A percentile compares a stretch with the other conserved stretches of the same genome.
Conservation (phyloP, 2,113 vertebrate species). For the Paraplagusia blochii region DNA sequence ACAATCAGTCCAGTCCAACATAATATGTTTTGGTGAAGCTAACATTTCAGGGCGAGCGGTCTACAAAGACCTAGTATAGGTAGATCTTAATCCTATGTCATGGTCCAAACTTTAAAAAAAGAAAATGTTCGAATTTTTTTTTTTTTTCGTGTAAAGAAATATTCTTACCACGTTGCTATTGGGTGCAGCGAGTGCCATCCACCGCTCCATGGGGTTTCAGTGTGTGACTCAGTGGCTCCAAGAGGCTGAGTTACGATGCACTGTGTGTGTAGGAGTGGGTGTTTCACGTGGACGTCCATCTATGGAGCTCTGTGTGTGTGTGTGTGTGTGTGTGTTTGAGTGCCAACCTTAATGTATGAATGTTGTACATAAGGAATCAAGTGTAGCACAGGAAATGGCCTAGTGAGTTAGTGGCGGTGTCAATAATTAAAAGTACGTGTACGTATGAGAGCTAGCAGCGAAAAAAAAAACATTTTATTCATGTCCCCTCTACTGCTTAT, state of each 20-base stretch:
- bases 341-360: constrained; percentile 32
- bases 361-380: constrained; percentile 5
- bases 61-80: too few relatives aligned
- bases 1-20: too few relatives aligned
- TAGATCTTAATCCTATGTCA: too few relatives aligned
- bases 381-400: neutral
- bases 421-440: neutral
- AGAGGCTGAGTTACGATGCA: too few relatives aligned
- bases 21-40: too few relatives aligned
- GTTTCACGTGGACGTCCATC: constrained; percentile 12
- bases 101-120: too few relatives aligned
- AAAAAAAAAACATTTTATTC: neutral
- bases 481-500: neutral
- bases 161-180: constrained; percentile 40
- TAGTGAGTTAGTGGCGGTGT: neutral
- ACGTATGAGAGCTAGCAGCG: constrained; percentile 5
- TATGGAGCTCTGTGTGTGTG: constrained; percentile 21
- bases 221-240: too few relatives aligned
- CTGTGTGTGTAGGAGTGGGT: constrained; percentile 4
- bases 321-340: constrained; percentile 3
- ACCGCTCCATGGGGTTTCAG: constrained; percentile 33
- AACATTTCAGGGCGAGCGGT: too few relatives aligned
- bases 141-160: neutral
- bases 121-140: too few relatives aligned
- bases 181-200: constrained; percentile 19